A percentile compares a stretch with the other conserved stretches of the same genome.
Evolutionary conservation across 2,888 invertebrate species (phyloP).

Genomic region (Lottia scabra): DNA sequence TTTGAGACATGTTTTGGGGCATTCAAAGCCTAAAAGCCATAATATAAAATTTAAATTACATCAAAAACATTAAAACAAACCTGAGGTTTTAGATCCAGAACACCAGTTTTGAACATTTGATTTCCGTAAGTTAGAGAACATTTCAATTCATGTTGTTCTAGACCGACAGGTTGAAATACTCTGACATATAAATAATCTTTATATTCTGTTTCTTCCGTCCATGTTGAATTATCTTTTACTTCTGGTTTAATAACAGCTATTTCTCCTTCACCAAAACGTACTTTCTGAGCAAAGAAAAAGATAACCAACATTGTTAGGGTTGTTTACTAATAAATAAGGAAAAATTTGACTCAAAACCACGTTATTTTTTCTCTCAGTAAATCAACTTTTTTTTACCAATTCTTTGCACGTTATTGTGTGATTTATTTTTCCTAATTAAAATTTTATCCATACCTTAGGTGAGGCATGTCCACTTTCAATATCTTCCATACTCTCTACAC

Average conservation of each 20-base stretch:
- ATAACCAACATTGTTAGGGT: too few relatives aligned
- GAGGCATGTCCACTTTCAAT: neutral
- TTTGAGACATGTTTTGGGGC: neutral
- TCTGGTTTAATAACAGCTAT: constrained; percentile 38
- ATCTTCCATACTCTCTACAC: neutral
- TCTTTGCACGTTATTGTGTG: too few relatives aligned
- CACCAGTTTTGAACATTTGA: constrained; percentile 56
- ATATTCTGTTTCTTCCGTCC: constrained; percentile 62
- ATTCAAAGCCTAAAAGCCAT: too few relatives aligned
- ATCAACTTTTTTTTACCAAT: too few relatives aligned
- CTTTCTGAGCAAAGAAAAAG: constrained; percentile 40
- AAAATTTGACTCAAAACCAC: too few relatives aligned
- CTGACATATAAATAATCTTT: constrained; percentile 58
- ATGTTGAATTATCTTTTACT: constrained; percentile 47
- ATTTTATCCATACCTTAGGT: neutral
- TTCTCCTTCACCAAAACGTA: constrained; percentile 48
- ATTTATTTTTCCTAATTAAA: too few relatives aligned
- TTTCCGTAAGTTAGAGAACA: constrained; percentile 58
- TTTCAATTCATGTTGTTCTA: constrained; percentile 54
- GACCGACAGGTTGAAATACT: constrained; percentile 58
- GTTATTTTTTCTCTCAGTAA: too few relatives aligned
- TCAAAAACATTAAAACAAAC: neutral
- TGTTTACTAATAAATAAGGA: too few relatives aligned
- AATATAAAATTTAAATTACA: too few relatives aligned
- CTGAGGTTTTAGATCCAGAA: constrained; percentile 41